Evolutionary conservation across 1,140 invertebrate species (phyloP).

Genomic region (Sycophila sp.): DNA sequence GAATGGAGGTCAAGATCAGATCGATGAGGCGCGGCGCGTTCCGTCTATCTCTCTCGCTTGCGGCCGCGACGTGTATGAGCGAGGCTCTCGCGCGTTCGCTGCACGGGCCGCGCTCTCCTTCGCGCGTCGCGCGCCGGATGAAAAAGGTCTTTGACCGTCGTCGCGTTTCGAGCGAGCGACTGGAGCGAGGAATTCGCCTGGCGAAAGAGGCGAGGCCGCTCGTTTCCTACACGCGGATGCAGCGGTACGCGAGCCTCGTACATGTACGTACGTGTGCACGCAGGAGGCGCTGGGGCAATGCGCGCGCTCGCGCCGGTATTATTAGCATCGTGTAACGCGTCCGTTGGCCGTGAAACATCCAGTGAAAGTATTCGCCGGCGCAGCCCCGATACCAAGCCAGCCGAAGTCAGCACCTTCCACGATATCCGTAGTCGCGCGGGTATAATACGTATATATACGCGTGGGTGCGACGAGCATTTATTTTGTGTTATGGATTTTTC

Average conservation of each 20-base stretch:
- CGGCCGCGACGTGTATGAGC: background rate
- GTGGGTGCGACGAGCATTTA: no score
- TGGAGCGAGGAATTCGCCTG: slow-evolving; percentile 12
- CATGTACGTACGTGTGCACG: slow-evolving; percentile 6
- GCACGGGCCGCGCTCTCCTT: no score
- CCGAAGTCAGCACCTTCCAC: no score
- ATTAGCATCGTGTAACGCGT: slow-evolving; percentile 60
- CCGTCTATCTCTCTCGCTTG: background rate
- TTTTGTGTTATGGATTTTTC: no score
- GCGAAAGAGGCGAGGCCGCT: background rate
- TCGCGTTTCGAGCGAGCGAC: background rate
- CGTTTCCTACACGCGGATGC: background rate
- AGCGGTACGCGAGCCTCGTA: background rate
- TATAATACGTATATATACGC: no score
- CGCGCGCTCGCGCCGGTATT: slow-evolving; percentile 50
- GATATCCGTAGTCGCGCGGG: no score
- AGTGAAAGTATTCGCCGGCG: slow-evolving; percentile 61
- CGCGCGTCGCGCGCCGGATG: no score
- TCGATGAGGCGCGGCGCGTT: slow-evolving; percentile 16
- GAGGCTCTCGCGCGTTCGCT: no score
- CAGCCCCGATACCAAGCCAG: slow-evolving; percentile 26
- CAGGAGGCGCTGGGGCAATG: slow-evolving; percentile 37
- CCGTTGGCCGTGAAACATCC: slow-evolving; percentile 65
- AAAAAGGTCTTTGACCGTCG: no score
- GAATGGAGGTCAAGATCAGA: slow-evolving; percentile 42